Base-by-base conservation (phyloP, 2,888 invertebrate species). In the Drosophila tripunctata region DNA sequence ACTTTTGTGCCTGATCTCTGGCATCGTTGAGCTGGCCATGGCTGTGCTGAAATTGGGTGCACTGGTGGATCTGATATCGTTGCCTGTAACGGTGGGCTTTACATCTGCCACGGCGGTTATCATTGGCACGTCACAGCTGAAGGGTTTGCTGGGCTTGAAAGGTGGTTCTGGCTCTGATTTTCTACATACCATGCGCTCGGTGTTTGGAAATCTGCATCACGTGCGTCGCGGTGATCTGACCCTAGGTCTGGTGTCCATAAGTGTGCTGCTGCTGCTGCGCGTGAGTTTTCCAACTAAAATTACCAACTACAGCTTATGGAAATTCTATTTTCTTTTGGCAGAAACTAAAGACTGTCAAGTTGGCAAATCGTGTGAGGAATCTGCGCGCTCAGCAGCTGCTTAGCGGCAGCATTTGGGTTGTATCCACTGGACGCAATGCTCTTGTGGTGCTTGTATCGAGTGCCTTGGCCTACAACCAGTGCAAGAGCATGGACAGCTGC, bases 71-170 rank as follows among this genome's bases (percentile, higher is more conserved):
- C 96, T 97, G 88, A 97, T 97, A 88, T 97, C 97, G 0, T 94
- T 96, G 71, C 97, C 97, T 0, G 96, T 97, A 5, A 96, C 96
- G 0, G 96, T 96, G 10, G 96, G 96, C 0, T 98, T 97, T 89
- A 97, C 97, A 1, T 97, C 97, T 4, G 97, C 97, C 0, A 97
- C 97, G 0, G 97, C 97, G 30, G 95, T 98, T 35, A 97, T 97
- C 67, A 97, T 97, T 61, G 96, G 96, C 3, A 94, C 95, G 12
- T 96, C 97, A 0, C 97, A 97, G 90, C 91, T 97, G 1, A 97
- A 96, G 89, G 93, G 94, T 40, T 90, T 95, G 15, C 90, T 97
- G 24, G 97, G 96, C 0, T 88, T 97, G 15, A 93, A 93, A 75
- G 95, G 96, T 67, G 93, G 94, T 21, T 94, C 96, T 0, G 90